Percentiles rank a stretch among this genome's conserved stretches.
phyloP scores from a whole-genome alignment of 2,888 invertebrate genomes.

The Amphipyra tragopoginis region DNA sequence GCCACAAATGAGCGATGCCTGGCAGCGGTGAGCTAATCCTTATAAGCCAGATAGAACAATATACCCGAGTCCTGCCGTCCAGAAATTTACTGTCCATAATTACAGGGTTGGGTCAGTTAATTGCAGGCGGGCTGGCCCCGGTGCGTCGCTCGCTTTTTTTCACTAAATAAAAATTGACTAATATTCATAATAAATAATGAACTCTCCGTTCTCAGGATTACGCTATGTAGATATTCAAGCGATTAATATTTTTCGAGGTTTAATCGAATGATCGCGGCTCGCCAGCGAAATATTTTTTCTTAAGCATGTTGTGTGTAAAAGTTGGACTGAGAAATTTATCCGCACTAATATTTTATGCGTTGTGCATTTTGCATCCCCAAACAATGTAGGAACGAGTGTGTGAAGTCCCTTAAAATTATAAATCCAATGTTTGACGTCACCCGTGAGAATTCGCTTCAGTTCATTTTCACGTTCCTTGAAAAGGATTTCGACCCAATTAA shows the following conservation, averaged over 20 bases:
- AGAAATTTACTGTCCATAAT: constrained; percentile 96
- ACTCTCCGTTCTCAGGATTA: constrained; percentile 85
- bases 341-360: neutral
- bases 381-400: too few species aligned
- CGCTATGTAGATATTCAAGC: constrained; percentile 81
- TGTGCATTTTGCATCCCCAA: neutral
- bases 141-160: constrained; percentile 84
- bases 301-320: constrained; percentile 35
- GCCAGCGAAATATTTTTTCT: constrained; percentile 33
- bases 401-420: too few species aligned
- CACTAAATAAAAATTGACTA: constrained; percentile 90
- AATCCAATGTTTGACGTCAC: constrained; percentile 12
- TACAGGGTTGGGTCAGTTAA: constrained; percentile 95
- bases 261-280: constrained; percentile 69
- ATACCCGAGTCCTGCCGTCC: constrained; percentile 89
- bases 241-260: constrained; percentile 80
- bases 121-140: constrained; percentile 91
- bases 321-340: neutral
- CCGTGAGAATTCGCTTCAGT: constrained; percentile 1
- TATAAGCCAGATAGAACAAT: constrained; percentile 86
- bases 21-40: constrained; percentile 79
- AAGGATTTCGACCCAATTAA: constrained; percentile 16
- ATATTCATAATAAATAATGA: constrained; percentile 90
- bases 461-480: constrained; percentile 15
- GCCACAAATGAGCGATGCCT: constrained; percentile 58